Base-by-base conservation (phyloP, 2,797 vertebrate genomes). In the Rhinatrema bivittatum region DNA sequence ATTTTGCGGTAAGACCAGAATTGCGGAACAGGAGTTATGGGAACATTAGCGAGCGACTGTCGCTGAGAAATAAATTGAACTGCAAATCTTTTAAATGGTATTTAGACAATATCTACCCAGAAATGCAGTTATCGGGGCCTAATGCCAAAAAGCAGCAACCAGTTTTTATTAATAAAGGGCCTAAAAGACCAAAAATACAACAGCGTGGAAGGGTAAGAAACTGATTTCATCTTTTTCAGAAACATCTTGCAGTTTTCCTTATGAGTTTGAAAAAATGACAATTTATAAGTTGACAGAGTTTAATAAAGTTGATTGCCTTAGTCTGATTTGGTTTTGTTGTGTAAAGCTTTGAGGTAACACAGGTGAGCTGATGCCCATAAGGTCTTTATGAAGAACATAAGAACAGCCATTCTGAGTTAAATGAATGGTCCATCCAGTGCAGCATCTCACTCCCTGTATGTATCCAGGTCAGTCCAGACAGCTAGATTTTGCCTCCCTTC, bases 71-170 rank as follows among this genome's bases (percentile, higher is more conserved):
- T 57, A 81, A 57, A 29, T 47, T 98, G 54, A 81, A 86, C 39
- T 98, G 95, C 47, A 89, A 54, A 16, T 86, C 92, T 0, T 98
- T 98, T 44, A 85, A 80, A 27, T 98, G 95, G 94, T 98, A 94
- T 56, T 78, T 98, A 60, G 92, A 97, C 64, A 89, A 82, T 4
- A 56, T 98, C 16, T 98, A 97, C 60, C 95, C 95, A 0, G 93
- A 98, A 75, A 98, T 98, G 92, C 91, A 94, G 70, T 49, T 89
- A 4, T 66, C 71, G 4, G 80, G 87, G 26, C 72, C 82, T 9
- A 82, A 89, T 22, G 87, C 82, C 70, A 93, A 88, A 64, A 75
- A 75, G 12, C 88, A 84, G 29, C 87, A 83, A 16, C 85, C 90
- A 1, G 38, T 87, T 44, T 91, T 97, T 42, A 42, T 89, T 61